Percentiles rank a stretch among this genome's conserved stretches.
Evolutionary conservation across 2,113 vertebrate species (phyloP).

Genomic region (Lontra canadensis): DNA sequence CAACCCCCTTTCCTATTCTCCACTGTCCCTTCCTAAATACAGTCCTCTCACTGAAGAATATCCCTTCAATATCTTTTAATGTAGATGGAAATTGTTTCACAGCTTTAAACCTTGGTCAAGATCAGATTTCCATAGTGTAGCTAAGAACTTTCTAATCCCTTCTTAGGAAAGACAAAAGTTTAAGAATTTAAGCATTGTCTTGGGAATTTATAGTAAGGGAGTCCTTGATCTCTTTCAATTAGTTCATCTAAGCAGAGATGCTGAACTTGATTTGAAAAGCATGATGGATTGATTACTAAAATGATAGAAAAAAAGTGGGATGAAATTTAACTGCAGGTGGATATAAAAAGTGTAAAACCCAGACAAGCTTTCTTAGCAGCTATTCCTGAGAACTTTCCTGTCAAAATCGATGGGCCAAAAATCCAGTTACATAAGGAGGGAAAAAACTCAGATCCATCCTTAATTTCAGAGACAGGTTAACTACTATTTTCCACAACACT

Average conservation of each 20-base stretch:
- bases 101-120: not conserved
- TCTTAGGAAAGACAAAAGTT: not conserved
- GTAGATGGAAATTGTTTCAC: not conserved
- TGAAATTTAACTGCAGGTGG: not conserved
- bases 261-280: constrained; percentile 14
- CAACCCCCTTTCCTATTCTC: not conserved
- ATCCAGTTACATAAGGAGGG: not conserved
- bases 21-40: not conserved
- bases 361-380: not conserved
- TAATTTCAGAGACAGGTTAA: not conserved
- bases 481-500: not conserved
- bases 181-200: not conserved
- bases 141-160: not conserved
- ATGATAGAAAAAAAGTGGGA: not conserved
- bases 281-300: not conserved
- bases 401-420: not conserved
- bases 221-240: not conserved
- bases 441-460: not conserved
- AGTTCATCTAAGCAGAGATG: not conserved
- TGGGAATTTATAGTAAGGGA: not conserved
- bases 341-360: not conserved
- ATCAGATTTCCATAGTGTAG: not conserved
- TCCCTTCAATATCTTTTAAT: not conserved
- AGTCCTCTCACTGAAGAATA: not conserved
- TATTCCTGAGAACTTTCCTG: not conserved